Percentiles rank a stretch among this genome's conserved stretches.
phyloP scores from a whole-genome alignment of 2,888 invertebrate genomes.

The Agrotis segetum region DNA sequence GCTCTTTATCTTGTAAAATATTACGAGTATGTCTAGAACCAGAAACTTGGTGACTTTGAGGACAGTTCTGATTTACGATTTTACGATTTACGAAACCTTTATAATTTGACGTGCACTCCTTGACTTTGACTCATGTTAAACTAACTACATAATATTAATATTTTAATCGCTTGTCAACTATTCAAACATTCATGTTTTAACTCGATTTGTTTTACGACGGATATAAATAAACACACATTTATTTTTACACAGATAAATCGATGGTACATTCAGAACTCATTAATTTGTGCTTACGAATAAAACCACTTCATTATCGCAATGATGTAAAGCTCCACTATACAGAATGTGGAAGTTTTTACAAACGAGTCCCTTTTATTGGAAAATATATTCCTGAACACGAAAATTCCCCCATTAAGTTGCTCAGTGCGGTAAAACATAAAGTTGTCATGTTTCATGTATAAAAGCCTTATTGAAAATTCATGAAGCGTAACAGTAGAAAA shows the following conservation, averaged over 20 bases:
- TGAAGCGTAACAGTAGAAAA: no score
- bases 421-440: no score
- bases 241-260: not conserved
- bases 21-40: conserved; percentile 4
- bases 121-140: not conserved
- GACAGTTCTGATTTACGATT: not conserved
- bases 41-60: not conserved
- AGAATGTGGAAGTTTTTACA: not conserved
- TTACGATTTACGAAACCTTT: not conserved
- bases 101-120: not conserved
- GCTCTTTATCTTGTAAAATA: conserved; percentile 12
- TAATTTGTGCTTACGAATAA: conserved; percentile 1
- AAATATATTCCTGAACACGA: not conserved
- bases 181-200: no score
- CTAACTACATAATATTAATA: not conserved
- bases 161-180: not conserved
- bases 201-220: not conserved
- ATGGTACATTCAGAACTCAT: not conserved
- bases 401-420: not conserved
- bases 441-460: not conserved
- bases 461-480: no score
- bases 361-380: not conserved
- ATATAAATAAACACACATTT: not conserved
- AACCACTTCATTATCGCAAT: conserved; percentile 1
- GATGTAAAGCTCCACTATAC: conserved; percentile 1